Evolutionary conservation across 1,140 invertebrate species (phyloP), one percentile per base, ranked within the genome.

Genomic region (Trypoxylus dichotomus): DNA sequence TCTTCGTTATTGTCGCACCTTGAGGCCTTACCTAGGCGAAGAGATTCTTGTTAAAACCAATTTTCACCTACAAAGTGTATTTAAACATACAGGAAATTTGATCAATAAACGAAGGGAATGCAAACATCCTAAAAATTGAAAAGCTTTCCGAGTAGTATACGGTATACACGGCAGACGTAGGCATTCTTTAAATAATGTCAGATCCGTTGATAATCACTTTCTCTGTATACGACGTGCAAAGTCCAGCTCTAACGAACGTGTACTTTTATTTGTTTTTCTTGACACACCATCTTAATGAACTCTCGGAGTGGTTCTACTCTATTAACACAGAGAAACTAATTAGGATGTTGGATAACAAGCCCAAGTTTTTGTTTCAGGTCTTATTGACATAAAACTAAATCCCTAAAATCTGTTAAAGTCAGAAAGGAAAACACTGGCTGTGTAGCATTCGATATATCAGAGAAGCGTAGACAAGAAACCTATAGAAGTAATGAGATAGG

Each of bases 261-360:
- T 19, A 54, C 15, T 54, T 54, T 54, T 54, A 54, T n/a, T 54
- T 54, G 47, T 54, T 54, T 54, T 54, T 54, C 47, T 54, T 54
- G n/a, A 19, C 47, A 54, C 47, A 54, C 47, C 47, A n/a, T 54
- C 47, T n/a, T 19, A 54, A 54, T 19, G 47, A 54, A 54, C 47
- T 54, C 15, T 54, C 19, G 5, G 15, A 54, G 47, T 54, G 47
- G 15, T 54, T 54, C 47, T 54, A 54, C 47, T 54, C 47, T 54
- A 54, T 54, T 54, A 54, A 54, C 47, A 54, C 47, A 54, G 19
- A 54, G 47, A 54, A 54, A 54, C 47, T 54, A 54, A 54, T 54
- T 54, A 54, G 47, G 47, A 54, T 54, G 47, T 2, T n/a, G 47
- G 47, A 54, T 54, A 54, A 54, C 47, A 54, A 54, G 47, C 15